Evolutionary conservation across 2,888 invertebrate species (phyloP), one percentile per base, ranked within the genome.

Genomic region (Drosophila mimetica): DNA sequence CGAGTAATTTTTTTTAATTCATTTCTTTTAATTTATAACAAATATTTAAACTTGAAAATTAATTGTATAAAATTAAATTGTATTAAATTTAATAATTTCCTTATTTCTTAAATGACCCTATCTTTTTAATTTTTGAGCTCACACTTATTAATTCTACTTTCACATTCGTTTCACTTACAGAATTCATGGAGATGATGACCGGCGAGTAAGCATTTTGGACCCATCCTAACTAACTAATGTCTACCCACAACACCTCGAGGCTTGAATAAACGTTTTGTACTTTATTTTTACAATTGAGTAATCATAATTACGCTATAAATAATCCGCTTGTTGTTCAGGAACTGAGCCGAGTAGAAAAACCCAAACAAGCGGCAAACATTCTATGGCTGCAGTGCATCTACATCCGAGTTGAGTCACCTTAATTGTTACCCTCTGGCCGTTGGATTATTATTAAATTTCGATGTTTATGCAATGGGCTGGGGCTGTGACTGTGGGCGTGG

Each of bases 101-200:
- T 22, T 22, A 22, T 22, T 25, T 22, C 1, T 7, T 7, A 25
- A 3, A 6, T 7, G 7, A 7, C 25, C 25, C 25, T 7, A 7
- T 25, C 9, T 28, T 8, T 9, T 2, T 28, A 30, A 4, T 1
- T 11, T 13, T 30, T 11, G 11, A 0, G 11, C 9, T 8, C 22
- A 3, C 8, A 22, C 54, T 44, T 71, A 65, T 64, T 71, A 30
- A 0, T 14, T 36, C 9, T 41, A 32, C 34, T 34, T 55, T 71
- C 79, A 79, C 92, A 92, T 74, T 90, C 14, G 2, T 94, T 77
- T 74, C 61, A 28, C 39, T 89, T 89, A 92, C 94, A 97, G 97
- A 97, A 94, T 97, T 97, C 93, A 97, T 97, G 97, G 97, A 97
- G 92, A 97, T 97, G 97, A 97, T 97, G 97, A 97, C 97, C 78